Conservation (phyloP, 2,888 invertebrate genomes). For the Nymphalis c-album region DNA sequence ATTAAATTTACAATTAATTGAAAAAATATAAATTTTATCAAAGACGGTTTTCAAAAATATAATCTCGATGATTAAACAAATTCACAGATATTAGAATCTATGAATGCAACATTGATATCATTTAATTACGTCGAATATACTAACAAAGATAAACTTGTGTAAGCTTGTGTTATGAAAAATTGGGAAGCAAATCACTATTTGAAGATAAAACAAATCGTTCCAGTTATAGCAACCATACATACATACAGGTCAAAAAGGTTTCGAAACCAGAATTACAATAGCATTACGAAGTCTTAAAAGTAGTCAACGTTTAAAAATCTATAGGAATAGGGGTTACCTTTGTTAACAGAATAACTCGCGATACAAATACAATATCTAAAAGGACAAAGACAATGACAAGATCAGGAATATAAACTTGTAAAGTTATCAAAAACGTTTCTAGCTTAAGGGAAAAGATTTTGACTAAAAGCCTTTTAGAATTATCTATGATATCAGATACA, state of each 20-base stretch:
- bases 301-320: slow-evolving; percentile 69
- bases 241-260: slow-evolving; percentile 15
- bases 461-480: slow-evolving; percentile 34
- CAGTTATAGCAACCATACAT: slow-evolving; percentile 21
- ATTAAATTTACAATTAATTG: not conserved
- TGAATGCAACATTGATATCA: not conserved
- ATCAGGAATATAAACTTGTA: slow-evolving; percentile 70
- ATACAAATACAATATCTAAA: slow-evolving; percentile 55
- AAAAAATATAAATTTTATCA: not conserved
- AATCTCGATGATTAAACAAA: not conserved
- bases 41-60: not conserved
- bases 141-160: not conserved
- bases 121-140: not conserved
- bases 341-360: slow-evolving; percentile 53
- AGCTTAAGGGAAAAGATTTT: slow-evolving; percentile 36
- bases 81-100: not conserved
- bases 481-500: slow-evolving; percentile 13
- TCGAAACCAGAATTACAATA: slow-evolving; percentile 43
- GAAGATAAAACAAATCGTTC: slow-evolving; percentile 4
- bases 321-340: slow-evolving; percentile 37
- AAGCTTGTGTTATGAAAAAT: not conserved
- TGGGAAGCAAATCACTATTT: not conserved
- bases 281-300: slow-evolving; percentile 70
- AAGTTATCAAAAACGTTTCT: slow-evolving; percentile 73
- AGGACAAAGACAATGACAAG: slow-evolving; percentile 66